Evolutionary conservation across 1,140 invertebrate genomes (phyloP).

Genomic region (Scylla paramamosain): DNA sequence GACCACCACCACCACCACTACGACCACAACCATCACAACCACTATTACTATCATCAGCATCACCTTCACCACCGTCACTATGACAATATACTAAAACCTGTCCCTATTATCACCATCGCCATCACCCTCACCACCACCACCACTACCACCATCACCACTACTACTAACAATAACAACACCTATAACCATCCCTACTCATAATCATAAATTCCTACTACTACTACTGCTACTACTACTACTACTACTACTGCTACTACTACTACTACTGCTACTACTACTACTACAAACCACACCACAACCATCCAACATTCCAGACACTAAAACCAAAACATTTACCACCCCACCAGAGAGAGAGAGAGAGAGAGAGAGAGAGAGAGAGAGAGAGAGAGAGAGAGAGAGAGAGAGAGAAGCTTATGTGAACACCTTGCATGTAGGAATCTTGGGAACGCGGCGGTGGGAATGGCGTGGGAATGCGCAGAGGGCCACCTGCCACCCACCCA

Average conservation of each 20-base stretch:
- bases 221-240: neutral
- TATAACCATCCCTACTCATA: no score
- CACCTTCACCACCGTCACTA: neutral
- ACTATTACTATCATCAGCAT: no score
- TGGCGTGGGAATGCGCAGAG: slow-evolving; percentile 16
- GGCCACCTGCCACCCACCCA: slow-evolving; percentile 44
- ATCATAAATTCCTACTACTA: no score
- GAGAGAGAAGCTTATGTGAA: neutral
- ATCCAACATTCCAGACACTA: no score
- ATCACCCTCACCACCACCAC: neutral
- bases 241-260: no score
- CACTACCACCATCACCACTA: no score
- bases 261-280: neutral
- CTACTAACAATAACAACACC: no score
- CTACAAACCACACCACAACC: neutral
- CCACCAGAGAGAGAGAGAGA: neutral
- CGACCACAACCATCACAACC: no score
- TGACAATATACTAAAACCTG: neutral
- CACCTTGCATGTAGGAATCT: slow-evolving; percentile 48
- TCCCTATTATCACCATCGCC: slow-evolving; percentile 2
- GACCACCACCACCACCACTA: no score
- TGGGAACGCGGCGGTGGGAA: slow-evolving; percentile 34
- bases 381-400: slow-evolving; percentile 37
- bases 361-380: neutral
- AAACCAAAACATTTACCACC: no score